A percentile compares a stretch with the other conserved stretches of the same genome.
Conservation (phyloP, 1,140 invertebrate species). For the Leptinotarsa defecta region DNA sequence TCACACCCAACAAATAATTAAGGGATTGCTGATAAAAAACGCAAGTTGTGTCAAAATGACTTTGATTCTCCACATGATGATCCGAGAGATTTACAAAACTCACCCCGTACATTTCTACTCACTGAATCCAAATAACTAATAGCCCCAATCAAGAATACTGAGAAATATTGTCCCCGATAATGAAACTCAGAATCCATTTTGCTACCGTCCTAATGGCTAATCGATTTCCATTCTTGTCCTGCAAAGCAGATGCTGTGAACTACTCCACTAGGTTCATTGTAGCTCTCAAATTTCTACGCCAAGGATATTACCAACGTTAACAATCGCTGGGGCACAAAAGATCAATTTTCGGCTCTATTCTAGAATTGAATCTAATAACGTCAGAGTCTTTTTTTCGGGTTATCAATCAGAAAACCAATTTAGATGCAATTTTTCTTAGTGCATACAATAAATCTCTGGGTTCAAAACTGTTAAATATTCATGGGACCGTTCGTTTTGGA, state of each 20-base stretch:
- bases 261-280: neutral
- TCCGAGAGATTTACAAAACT: too few species aligned
- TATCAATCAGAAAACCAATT: conserved; percentile 6
- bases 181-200: too few species aligned
- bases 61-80: too few species aligned
- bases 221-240: neutral
- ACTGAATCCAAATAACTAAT: too few species aligned
- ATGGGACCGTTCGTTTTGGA: neutral
- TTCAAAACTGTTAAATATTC: neutral
- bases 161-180: too few species aligned
- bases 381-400: neutral
- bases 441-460: neutral
- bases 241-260: neutral
- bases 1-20: too few species aligned
- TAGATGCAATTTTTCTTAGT: neutral
- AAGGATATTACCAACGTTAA: neutral
- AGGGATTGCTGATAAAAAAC: too few species aligned
- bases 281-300: neutral
- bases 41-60: too few species aligned
- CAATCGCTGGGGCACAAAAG: neutral
- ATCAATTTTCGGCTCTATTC: neutral
- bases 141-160: too few species aligned
- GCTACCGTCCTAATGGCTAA: neutral
- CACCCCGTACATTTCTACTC: too few species aligned
- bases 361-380: neutral